Evolutionary conservation across 2,113 vertebrate genomes (phyloP).

Genomic region (Pungitius pungitius): DNA sequence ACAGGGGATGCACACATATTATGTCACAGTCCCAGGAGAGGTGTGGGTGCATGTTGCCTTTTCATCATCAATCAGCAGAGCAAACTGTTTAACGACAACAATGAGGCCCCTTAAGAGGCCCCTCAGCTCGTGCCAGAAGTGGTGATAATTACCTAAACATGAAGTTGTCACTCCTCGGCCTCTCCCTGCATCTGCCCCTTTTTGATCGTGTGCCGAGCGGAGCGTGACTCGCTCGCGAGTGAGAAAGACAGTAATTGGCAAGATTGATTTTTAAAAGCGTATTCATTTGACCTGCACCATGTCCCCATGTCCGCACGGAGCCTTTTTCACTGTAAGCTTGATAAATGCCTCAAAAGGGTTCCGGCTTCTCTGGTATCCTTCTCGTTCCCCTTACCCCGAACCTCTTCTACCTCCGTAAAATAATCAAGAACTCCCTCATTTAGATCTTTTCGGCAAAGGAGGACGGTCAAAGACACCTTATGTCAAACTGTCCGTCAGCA

Average conservation of each 20-base stretch:
- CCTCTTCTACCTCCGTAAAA: conserved; percentile 1
- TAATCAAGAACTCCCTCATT: background rate
- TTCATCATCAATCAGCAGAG: conserved; percentile 79
- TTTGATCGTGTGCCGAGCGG: conserved; percentile 71
- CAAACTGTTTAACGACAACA: conserved; percentile 81
- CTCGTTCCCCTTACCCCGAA: background rate
- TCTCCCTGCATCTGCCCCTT: conserved; percentile 61
- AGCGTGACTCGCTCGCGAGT: conserved; percentile 48
- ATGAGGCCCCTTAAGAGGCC: conserved; percentile 71
- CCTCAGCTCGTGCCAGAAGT: conserved; percentile 72
- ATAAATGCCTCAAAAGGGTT: conserved; percentile 50
- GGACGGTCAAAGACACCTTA: conserved; percentile 11
- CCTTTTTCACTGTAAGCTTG: conserved; percentile 56
- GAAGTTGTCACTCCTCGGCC: conserved; percentile 72
- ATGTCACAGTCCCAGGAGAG: conserved; percentile 74
- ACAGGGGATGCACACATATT: conserved; percentile 74
- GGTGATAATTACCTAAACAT: conserved; percentile 82
- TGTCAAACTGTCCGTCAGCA: conserved; percentile 27
- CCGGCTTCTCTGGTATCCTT: background rate
- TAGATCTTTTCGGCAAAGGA: conserved; percentile 13
- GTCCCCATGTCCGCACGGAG: conserved; percentile 56
- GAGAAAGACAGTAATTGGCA: conserved; percentile 69
- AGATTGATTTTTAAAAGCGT: conserved; percentile 73
- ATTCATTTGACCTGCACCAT: conserved; percentile 63
- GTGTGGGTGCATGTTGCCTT: conserved; percentile 75